These are phyloP conservation scores for Halcyon senegalensis DNA, from an alignment of 2,113 vertebrate species.

Conservation along the genomic window DNA sequence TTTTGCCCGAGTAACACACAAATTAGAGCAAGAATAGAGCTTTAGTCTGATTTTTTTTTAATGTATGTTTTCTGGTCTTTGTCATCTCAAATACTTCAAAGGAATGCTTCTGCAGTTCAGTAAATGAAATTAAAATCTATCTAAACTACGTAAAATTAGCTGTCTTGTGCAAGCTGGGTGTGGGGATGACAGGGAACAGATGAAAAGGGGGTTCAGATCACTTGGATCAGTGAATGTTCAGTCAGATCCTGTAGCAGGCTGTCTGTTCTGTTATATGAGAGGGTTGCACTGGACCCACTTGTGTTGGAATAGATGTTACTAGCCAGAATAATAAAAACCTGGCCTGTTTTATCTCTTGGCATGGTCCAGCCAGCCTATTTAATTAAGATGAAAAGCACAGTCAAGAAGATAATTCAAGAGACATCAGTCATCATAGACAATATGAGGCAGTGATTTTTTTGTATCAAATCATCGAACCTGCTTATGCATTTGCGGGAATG, in stretches of 20 bases:
- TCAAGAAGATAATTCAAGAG: slow-evolving; percentile 52
- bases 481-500: slow-evolving; percentile 34
- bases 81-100: neutral
- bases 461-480: neutral
- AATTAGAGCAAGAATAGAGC: neutral
- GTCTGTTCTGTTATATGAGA: neutral
- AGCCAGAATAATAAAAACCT: slow-evolving; percentile 26
- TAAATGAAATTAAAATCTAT: neutral
- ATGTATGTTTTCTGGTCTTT: neutral
- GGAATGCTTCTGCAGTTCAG: neutral
- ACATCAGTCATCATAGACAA: slow-evolving; percentile 43
- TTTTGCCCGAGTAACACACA: neutral
- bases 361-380: slow-evolving; percentile 28
- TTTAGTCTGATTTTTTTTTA: neutral
- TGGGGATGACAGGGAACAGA: neutral
- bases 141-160: slow-evolving; percentile 14
- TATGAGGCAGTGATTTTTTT: slow-evolving; percentile 4
- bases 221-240: neutral
- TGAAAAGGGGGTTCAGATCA: neutral
- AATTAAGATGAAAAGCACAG: slow-evolving; percentile 61
- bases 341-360: slow-evolving; percentile 11
- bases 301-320: neutral
- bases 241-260: neutral
- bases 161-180: neutral
- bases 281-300: neutral